These are phyloP conservation scores for Malurus elegans DNA, from an alignment of 2,113 vertebrate genomes.

Conservation along the genomic window DNA sequence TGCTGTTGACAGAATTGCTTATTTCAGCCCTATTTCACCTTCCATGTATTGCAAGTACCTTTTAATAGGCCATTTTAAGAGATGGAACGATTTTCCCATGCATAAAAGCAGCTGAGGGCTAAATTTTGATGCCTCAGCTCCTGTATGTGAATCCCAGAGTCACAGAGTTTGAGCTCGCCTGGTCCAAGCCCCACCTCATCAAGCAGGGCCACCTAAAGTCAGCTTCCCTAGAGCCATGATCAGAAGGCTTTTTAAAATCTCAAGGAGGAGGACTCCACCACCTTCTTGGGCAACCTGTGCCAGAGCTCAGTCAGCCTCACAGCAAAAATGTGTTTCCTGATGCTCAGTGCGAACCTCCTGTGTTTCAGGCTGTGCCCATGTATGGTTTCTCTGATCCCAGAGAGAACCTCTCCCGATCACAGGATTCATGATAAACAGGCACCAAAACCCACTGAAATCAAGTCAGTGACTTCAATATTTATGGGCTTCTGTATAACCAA, in stretches of 20 bases:
- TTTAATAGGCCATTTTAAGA: not conserved
- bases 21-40: slow-evolving; percentile 30
- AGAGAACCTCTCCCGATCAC: not conserved
- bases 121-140: not conserved
- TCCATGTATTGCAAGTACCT: not conserved
- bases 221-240: not conserved
- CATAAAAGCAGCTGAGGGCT: not conserved
- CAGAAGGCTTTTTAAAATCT: not conserved
- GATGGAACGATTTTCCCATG: not conserved
- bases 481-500: not conserved
- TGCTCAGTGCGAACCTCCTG: not conserved
- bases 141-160: not conserved
- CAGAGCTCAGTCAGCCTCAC: not conserved
- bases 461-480: not conserved
- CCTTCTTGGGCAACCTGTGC: not conserved
- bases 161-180: not conserved
- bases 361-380: not conserved
- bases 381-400: not conserved
- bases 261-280: not conserved
- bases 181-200: not conserved
- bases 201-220: not conserved
- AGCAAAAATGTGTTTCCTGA: not conserved
- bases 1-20: slow-evolving; percentile 32
- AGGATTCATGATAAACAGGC: not conserved
- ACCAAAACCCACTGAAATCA: not conserved